phyloP scores from a whole-genome alignment of 2,888 invertebrate species.

The Portevinia maculata region DNA sequence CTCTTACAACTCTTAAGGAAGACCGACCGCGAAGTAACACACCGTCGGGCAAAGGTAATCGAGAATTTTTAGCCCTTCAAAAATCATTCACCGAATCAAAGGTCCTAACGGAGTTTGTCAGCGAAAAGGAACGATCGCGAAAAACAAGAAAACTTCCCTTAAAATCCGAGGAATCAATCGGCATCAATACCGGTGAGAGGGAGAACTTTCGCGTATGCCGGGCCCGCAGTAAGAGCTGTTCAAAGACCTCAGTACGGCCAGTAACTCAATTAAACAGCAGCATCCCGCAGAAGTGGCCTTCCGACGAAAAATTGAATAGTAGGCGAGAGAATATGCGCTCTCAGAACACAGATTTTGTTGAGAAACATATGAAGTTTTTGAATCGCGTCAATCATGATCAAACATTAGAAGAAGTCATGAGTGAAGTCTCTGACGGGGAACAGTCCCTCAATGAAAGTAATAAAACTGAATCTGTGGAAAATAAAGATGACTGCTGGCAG shows the following conservation, averaged over 20 bases:
- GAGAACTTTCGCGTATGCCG: slow-evolving; percentile 73
- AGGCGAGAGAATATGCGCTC: slow-evolving; percentile 85
- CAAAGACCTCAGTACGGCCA: slow-evolving; percentile 45
- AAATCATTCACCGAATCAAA: slow-evolving; percentile 88
- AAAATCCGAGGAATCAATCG: slow-evolving; percentile 53
- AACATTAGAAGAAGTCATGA: slow-evolving; percentile 27
- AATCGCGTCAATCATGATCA: slow-evolving; percentile 83
- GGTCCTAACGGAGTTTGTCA: slow-evolving; percentile 85
- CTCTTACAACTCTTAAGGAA: slow-evolving; percentile 17
- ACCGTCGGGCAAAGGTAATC: slow-evolving; percentile 80
- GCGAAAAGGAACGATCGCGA: slow-evolving; percentile 79
- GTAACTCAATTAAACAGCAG: slow-evolving; percentile 17
- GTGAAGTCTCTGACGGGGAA: slow-evolving; percentile 78
- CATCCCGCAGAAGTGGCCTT: slow-evolving; percentile 75
- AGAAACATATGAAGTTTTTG: slow-evolving; percentile 86
- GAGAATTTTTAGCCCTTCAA: slow-evolving; percentile 86
- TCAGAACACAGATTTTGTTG: slow-evolving; percentile 86
- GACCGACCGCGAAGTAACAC: slow-evolving; percentile 75
- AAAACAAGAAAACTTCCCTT: slow-evolving; percentile 58
- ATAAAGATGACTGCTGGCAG: slow-evolving; percentile 76
- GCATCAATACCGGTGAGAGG: slow-evolving; percentile 2
- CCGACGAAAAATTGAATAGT: slow-evolving; percentile 75
- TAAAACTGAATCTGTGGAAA: slow-evolving; percentile 62
- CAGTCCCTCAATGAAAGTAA: slow-evolving; percentile 70
- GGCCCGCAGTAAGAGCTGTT: slow-evolving; percentile 80